A percentile compares a stretch with the other conserved stretches of the same genome.
phyloP scores from a whole-genome alignment of 53 echinoderm and acorn worm genomes.

The Holothuria scabra region DNA sequence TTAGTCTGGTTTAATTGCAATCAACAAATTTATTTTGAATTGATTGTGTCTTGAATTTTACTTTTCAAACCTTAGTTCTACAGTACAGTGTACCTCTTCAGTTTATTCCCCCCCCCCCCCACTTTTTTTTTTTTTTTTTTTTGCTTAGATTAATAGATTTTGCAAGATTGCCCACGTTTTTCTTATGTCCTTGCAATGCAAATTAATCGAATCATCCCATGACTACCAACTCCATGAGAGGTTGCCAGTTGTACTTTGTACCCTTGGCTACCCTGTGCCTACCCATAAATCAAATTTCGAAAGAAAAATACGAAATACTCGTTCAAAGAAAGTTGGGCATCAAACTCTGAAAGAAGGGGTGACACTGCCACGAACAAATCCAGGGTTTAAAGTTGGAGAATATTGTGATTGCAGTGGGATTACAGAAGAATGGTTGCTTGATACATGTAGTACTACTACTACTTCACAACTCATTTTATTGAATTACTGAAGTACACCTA shows the following conservation, averaged over 20 bases:
- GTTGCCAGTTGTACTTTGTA: not conserved
- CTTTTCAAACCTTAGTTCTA: too few species aligned
- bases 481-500: slow-evolving; percentile 21
- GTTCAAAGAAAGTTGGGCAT: not conserved
- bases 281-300: not conserved
- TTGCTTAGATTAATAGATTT: not conserved
- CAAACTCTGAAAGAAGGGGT: not conserved
- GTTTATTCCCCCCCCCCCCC: too few species aligned
- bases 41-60: too few species aligned
- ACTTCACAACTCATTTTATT: slow-evolving; percentile 4
- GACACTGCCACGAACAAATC: slow-evolving; percentile 7
- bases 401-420: not conserved
- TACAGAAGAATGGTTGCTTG: slow-evolving; percentile 5
- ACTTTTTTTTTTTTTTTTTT: too few species aligned
- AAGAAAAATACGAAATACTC: not conserved
- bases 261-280: not conserved
- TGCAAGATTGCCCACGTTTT: not conserved
- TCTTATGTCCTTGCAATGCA: slow-evolving; percentile 8
- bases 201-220: not conserved
- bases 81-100: too few species aligned
- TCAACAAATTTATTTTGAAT: too few species aligned
- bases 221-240: not conserved
- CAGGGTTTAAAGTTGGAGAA: not conserved
- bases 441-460: not conserved
- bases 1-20: too few species aligned